Evolutionary conservation across 2,797 vertebrate genomes (phyloP), one percentile per base, ranked within the genome.

Genomic region (Garrulus glandarius): DNA sequence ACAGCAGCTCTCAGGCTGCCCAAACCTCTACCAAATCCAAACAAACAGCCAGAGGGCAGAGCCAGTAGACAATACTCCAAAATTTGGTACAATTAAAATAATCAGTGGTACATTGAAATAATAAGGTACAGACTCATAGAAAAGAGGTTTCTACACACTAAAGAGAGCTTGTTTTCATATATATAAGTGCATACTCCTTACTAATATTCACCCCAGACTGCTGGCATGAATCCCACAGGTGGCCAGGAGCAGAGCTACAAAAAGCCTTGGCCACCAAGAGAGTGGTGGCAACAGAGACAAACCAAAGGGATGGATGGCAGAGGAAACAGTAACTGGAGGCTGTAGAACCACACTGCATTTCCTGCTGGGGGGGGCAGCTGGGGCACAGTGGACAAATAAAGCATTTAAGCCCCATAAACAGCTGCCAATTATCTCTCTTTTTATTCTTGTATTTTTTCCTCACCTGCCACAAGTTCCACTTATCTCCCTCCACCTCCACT

Each of bases 281-380:
- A 49, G 64, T 2, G 3, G 10, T 53, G n/a, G 36, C 23, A 57
- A 55, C n/a, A 27, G 30, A 76, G 37, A 39, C 14, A 47, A 50
- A 30, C 8, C 46, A 56, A 29, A 49, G 13, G 8, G 55, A 29
- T 0, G 0, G 23, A 26, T 24, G 16, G 41, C 47, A 80, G 60
- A 63, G 13, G 12, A 9, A 64, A 17, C 1, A 6, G 10, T 4
- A 60, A 23, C 39, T 26, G 13, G 32, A 84, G 37, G 15, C 47
- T 72, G 21, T 11, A 23, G 27, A n/a, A 47, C 6, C 43, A 23
- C 2, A 1, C 0, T 0, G 22, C 19, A 30, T 23, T 57, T 65
- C 0, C 0, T n/a, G 29, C 36, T n/a, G 53, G 24, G 39, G 23
- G 39, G 8, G 37, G 34, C 32, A 81, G 5, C 0, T 11, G 32